Base-by-base conservation (phyloP, 1,140 invertebrate species). In the Diprion similis region DNA sequence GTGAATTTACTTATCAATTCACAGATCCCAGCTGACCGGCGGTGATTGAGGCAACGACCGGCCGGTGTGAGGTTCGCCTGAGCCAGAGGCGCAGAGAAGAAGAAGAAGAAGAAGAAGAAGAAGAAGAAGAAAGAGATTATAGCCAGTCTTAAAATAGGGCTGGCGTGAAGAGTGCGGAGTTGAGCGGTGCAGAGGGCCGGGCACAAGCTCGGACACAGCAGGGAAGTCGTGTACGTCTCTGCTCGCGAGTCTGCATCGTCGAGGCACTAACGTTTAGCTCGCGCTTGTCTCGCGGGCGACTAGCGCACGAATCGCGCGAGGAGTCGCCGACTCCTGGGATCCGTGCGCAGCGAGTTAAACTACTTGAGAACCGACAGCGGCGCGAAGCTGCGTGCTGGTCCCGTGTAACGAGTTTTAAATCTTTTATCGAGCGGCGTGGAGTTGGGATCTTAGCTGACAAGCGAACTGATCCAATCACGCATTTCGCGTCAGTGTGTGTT, bases 121-220 rank as follows among this genome's bases (percentile, higher is more conserved):
- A 72, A 74, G 75, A 78, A 77, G 78, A 76, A 73, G 78, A 79
- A 75, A 79, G 74, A 76, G 78, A 79, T 80, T 77, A 78, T 79
- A 81, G 80, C 83, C 84, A 83, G 82, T 84, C 83, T 85, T 85
- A 85, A 85, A 84, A 84, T 85, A 85, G 81, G 83, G 78, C 78
- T 75, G 72, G 19, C 76, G 51, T 8, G 51, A 37, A 71, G 19
- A 46, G 51, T 68, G 45, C 19, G 67, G 45, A 24, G 67, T 37
- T 15, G 45, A 68, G 45, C 19, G 66, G 59, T 70, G 17, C 45
- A 46, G 72, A 66, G 45, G 68, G n/a, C 13, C 18, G 46, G 66
- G 19, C 19, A 46, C 46, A 24, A 17, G 67, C 45, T 73, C 66
- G 66, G 68, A 47, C 68, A 24, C 11, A 17, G n/a, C 47, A n/a